Base-by-base conservation (phyloP, 2,888 invertebrate genomes). In the Polia nebulosa region DNA sequence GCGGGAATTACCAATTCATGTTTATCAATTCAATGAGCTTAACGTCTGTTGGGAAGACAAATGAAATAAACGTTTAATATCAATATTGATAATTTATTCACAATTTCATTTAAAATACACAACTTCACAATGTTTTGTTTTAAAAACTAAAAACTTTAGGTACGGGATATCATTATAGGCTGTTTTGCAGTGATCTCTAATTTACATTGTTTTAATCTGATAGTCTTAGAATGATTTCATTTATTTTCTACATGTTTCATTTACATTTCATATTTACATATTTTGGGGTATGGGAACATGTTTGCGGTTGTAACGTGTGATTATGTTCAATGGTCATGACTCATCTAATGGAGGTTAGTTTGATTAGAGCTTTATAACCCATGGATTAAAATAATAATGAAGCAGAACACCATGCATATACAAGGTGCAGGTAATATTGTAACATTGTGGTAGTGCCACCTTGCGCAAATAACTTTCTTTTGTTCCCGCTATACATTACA, bases 31-130 rank as follows among this genome's bases (percentile, higher is more conserved):
- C 70, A 76, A 76, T 76, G 81, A 58, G 41, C 57, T 72, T 60
- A 29, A 57, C 61, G 70, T 44, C 64, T 62, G 32, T 22, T 60
- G 45, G 56, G 61, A 57, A 41, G 17, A 39, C 27, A 73, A 77
- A 76, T 75, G 47, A 90, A 91, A 90, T 89, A 79, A 80, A 82
- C 82, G 76, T 87, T 86, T 92, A 94, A 94, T 95, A 95, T 95
- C 95, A 95, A 94, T 95, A 94, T 94, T 95, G 95, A 95, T 95
- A 95, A 94, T 95, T 95, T 95, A 95, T 95, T 95, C 94, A 95
- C 95, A 95, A 95, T 95, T 95, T 95, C 94, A 95, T 95, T 95
- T 95, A 95, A 95, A 95, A 95, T 95, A 95, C 95, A 95, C 95
- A 95, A 95, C 91, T 95, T 95, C 95, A 95, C 95, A 95, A 94